Evolutionary conservation across 2,797 vertebrate species (phyloP).

Genomic region (Halcyon chelicuti): DNA sequence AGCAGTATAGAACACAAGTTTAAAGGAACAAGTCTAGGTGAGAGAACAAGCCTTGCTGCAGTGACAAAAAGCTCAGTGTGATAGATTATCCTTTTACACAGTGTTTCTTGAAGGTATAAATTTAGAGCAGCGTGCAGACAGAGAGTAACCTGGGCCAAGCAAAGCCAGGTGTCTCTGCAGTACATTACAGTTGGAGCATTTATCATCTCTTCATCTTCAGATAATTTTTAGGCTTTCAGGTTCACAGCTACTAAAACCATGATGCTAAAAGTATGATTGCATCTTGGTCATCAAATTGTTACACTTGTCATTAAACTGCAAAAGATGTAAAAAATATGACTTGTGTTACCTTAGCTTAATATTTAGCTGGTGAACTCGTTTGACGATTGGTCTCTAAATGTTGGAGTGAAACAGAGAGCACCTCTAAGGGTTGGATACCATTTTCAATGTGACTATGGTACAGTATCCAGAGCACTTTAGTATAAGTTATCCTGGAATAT

Average conservation of each 20-base stretch:
- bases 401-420: not conserved
- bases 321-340: not conserved
- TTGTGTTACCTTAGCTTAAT: not conserved
- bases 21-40: not conserved
- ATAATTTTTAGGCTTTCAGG: not conserved
- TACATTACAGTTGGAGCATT: not conserved
- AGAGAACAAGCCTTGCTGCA: not conserved
- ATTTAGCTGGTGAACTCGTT: not conserved
- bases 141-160: not conserved
- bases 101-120: not conserved
- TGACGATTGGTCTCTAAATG: not conserved
- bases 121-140: not conserved
- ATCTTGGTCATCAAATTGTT: not conserved
- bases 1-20: not conserved
- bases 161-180: not conserved
- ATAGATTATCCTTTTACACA: not conserved
- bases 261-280: not conserved
- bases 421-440: not conserved
- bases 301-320: not conserved
- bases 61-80: not conserved
- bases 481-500: not conserved
- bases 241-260: not conserved
- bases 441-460: not conserved
- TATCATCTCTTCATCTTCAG: not conserved
- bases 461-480: not conserved